Evolutionary conservation across 2,797 vertebrate genomes (phyloP).

Genomic region (Sarcophilus harrisii): DNA sequence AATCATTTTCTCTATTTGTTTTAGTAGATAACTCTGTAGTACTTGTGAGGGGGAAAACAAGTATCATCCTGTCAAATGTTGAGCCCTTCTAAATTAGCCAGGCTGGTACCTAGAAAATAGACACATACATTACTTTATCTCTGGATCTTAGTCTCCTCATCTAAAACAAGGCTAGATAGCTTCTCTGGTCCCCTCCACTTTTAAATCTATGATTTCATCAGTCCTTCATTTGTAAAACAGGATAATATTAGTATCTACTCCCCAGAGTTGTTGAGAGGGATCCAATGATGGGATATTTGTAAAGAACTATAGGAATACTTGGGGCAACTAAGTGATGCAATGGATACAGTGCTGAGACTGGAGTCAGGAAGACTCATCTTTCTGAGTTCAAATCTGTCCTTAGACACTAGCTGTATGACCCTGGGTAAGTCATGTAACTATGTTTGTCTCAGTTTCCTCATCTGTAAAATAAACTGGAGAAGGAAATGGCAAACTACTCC

Average conservation of each 20-base stretch:
- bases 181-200: neutral
- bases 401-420: neutral
- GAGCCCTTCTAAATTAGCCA: neutral
- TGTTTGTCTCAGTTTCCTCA: neutral
- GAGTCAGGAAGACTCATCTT: neutral
- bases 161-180: neutral
- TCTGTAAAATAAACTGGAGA: neutral
- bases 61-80: neutral
- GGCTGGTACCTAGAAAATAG: neutral
- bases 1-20: neutral
- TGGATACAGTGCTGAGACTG: neutral
- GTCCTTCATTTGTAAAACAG: neutral
- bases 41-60: neutral
- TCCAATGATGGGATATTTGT: neutral
- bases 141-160: neutral
- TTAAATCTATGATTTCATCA: neutral
- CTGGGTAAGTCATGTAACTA: neutral
- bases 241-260: neutral
- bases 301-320: neutral
- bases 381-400: neutral
- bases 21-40: neutral
- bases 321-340: neutral
- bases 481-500: neutral
- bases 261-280: neutral
- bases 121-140: neutral